Conservation (phyloP, 2,113 vertebrate species). For the Lophochroa leadbeateri region DNA sequence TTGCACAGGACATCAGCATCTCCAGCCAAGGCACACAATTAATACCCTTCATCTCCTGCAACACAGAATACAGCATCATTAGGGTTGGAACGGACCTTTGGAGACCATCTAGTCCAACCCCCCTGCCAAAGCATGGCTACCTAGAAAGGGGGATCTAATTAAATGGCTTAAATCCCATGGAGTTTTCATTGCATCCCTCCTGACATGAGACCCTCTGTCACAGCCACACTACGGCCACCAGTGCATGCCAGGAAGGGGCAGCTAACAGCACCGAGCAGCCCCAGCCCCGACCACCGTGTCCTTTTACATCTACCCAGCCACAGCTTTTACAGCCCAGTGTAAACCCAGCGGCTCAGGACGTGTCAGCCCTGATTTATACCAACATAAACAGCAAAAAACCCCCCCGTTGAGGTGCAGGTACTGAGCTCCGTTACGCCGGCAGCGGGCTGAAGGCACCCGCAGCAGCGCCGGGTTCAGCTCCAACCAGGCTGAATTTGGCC, state of each 20-base stretch:
- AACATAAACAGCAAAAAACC: background rate
- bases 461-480: background rate
- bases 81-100: background rate
- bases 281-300: background rate
- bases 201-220: accelerated
- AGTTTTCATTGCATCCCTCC: background rate
- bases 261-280: background rate
- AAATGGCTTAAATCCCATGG: background rate
- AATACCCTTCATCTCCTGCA: background rate
- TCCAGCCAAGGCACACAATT: background rate
- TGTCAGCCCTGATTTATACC: background rate
- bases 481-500: conserved; percentile 6
- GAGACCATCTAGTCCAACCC: background rate
- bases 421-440: background rate
- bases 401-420: background rate
- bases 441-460: background rate
- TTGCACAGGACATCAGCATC: accelerated
- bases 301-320: background rate
- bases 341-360: background rate
- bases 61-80: background rate
- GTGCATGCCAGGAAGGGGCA: accelerated
- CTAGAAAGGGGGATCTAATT: background rate
- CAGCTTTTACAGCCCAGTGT: background rate
- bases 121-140: background rate
- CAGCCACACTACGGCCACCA: background rate